phyloP scores from a whole-genome alignment of 2,797 vertebrate genomes.

The Sebastes flavidus region DNA sequence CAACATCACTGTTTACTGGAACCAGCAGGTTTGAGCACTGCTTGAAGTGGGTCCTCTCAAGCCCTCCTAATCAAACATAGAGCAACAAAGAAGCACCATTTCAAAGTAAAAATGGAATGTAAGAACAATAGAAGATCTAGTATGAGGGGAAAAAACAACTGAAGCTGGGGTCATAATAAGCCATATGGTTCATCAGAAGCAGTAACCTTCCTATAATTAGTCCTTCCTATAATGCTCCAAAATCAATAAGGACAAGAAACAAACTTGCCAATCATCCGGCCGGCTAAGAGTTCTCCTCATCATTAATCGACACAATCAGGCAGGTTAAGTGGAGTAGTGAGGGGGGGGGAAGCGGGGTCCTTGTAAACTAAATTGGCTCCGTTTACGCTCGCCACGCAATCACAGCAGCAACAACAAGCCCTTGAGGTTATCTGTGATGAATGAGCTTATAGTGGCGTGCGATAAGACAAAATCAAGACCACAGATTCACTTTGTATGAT shows the following conservation, averaged over 20 bases:
- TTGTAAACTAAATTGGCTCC: constrained; percentile 44
- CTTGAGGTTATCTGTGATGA: constrained; percentile 38
- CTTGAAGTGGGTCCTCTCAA: background rate
- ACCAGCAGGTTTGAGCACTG: background rate
- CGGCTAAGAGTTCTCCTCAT: constrained; percentile 36
- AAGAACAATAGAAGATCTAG: background rate
- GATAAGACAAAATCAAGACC: constrained; percentile 29
- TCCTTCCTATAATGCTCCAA: background rate
- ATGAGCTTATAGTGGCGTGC: background rate
- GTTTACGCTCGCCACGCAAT: constrained; percentile 41
- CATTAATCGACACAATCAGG: constrained; percentile 71
- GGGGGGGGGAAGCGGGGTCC: constrained; percentile 31
- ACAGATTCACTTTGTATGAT: constrained; percentile 5
- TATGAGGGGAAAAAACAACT: background rate
- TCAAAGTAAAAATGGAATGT: background rate
- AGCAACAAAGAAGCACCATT: background rate
- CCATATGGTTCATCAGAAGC: background rate
- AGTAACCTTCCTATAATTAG: background rate
- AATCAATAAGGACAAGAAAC: constrained; percentile 1
- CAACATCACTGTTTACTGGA: background rate
- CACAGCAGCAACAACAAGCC: constrained; percentile 30
- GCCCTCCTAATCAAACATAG: background rate
- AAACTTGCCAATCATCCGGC: background rate
- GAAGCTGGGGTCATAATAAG: background rate
- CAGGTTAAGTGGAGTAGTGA: constrained; percentile 28